Evolutionary conservation across 1,140 invertebrate species (phyloP).

Genomic region (Bombus superbus): DNA sequence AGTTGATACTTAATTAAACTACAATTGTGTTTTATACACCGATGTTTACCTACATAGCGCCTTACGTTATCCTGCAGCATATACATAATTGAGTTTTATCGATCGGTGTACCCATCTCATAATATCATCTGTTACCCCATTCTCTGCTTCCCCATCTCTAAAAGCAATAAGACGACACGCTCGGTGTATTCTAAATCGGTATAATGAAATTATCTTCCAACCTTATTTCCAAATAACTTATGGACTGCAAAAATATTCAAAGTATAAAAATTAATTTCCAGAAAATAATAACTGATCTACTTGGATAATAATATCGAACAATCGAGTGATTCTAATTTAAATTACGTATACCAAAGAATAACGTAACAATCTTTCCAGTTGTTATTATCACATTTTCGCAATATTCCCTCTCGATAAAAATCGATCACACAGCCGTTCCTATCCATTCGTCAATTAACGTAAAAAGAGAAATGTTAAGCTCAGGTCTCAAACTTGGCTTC

Average conservation of each 20-base stretch:
- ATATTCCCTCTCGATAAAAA: background rate
- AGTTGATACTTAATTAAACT: background rate
- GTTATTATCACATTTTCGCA: background rate
- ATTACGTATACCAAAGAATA: background rate
- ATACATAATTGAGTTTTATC: background rate
- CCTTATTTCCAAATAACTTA: background rate
- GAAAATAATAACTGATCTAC: background rate
- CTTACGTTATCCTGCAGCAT: background rate
- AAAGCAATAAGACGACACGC: background rate
- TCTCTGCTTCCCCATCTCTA: background rate
- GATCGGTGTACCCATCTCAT: background rate
- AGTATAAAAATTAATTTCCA: background rate
- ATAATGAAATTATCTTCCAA: background rate
- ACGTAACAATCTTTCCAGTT: background rate
- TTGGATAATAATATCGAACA: background rate
- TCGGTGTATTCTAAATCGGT: background rate
- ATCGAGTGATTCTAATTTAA: background rate
- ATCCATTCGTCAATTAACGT: background rate
- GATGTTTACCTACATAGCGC: background rate
- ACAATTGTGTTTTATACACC: background rate
- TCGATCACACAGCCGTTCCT: background rate
- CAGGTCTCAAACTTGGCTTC: constrained; percentile 7
- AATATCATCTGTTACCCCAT: background rate
- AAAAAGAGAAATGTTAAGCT: background rate
- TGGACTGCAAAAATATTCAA: background rate